phyloP scores from a whole-genome alignment of 2,113 vertebrate genomes.

The Microcebus tavaratra region DNA sequence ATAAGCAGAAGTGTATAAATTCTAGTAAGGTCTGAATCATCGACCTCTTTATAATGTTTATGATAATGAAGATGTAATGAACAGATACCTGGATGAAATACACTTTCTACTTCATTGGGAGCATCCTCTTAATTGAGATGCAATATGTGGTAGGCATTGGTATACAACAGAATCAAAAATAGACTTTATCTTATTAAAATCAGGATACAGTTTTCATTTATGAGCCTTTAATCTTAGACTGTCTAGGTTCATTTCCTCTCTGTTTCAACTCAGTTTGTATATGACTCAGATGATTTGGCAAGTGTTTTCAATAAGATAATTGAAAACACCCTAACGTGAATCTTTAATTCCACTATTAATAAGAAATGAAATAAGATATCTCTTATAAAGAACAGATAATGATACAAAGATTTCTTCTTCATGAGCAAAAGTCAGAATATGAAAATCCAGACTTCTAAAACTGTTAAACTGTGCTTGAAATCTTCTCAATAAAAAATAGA shows the following conservation, averaged over 20 bases:
- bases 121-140: background rate
- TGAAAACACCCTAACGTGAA: background rate
- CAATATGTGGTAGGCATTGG: background rate
- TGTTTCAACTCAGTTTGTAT: background rate
- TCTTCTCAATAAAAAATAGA: background rate
- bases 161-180: background rate
- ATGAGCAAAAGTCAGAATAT: background rate
- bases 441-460: background rate
- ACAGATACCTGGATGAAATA: background rate
- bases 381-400: background rate
- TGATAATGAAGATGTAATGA: background rate
- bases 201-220: background rate
- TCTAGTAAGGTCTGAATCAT: background rate
- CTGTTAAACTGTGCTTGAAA: background rate
- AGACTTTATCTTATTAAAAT: background rate
- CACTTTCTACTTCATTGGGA: background rate
- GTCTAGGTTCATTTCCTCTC: background rate
- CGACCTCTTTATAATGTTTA: background rate
- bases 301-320: background rate
- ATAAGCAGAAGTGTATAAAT: background rate
- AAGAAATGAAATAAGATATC: background rate
- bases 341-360: constrained; percentile 25
- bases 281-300: background rate
- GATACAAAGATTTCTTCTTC: background rate
- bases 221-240: background rate